Conservation (phyloP, 2,888 invertebrate genomes). For the Himalopsyche japonica region DNA sequence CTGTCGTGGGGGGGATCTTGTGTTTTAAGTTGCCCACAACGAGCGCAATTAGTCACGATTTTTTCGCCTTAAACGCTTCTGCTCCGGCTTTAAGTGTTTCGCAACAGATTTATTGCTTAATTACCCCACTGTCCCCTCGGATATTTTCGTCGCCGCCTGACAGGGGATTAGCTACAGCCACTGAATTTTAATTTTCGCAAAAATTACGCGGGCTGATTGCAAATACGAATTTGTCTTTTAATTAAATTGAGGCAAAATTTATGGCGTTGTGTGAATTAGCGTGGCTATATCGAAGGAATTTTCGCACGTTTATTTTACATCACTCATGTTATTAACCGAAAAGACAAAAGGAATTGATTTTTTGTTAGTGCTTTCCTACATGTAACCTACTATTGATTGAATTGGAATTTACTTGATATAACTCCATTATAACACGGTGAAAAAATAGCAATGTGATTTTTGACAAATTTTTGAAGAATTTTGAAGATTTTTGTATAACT, state of each 20-base stretch:
- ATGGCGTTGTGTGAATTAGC: neutral
- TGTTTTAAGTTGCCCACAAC: constrained; percentile 38
- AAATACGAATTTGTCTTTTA: neutral
- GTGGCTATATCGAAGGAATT: neutral
- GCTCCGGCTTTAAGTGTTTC: constrained; percentile 37
- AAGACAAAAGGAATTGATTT: no score
- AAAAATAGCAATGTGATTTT: no score
- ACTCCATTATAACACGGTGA: no score
- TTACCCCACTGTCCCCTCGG: constrained; percentile 48
- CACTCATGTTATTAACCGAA: no score
- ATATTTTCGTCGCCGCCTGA: neutral
- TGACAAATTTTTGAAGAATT: no score
- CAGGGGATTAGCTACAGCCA: neutral
- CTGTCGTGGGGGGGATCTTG: constrained; percentile 7
- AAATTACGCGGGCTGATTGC: neutral
- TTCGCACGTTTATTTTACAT: no score
- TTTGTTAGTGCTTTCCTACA: no score
- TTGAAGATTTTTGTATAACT: no score
- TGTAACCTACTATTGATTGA: no score
- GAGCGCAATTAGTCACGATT: constrained; percentile 37
- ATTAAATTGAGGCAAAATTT: neutral
- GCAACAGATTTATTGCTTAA: constrained; percentile 60
- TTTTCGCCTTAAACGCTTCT: constrained; percentile 39
- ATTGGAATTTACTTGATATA: no score
- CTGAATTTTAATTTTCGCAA: constrained; percentile 12